Evolutionary conservation across 1,140 invertebrate species (phyloP).

Genomic region (Polyergus mexicanus): DNA sequence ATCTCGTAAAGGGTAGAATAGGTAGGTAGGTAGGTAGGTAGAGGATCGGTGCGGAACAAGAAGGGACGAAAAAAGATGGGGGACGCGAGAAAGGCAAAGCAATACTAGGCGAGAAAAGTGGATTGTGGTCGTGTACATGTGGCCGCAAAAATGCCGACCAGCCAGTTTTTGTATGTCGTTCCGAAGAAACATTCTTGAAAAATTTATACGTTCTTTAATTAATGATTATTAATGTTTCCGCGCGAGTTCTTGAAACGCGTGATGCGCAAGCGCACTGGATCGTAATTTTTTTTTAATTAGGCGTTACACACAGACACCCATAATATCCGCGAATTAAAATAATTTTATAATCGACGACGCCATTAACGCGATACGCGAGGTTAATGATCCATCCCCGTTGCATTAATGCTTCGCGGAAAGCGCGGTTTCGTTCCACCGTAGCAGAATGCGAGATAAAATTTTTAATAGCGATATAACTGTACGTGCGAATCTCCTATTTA

Average conservation of each 20-base stretch:
- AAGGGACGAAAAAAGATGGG: constrained; percentile 26
- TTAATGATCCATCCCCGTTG: constrained; percentile 61
- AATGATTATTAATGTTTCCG: constrained; percentile 55
- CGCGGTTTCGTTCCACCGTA: constrained; percentile 63
- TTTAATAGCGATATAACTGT: constrained; percentile 67
- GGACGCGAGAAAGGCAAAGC: constrained; percentile 62
- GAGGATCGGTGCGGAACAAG: constrained; percentile 7
- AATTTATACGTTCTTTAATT: constrained; percentile 49
- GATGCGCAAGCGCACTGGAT: constrained; percentile 4
- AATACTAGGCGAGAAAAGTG: constrained; percentile 32
- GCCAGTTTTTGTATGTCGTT: constrained; percentile 6
- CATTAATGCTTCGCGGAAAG: constrained; percentile 68
- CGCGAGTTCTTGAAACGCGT: background rate
- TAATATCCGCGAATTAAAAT: constrained; percentile 72
- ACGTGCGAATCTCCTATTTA: constrained; percentile 25
- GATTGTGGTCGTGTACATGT: constrained; percentile 47
- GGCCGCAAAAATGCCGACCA: constrained; percentile 42
- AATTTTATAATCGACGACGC: constrained; percentile 72
- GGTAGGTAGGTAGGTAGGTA: background rate
- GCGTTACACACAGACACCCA: constrained; percentile 18
- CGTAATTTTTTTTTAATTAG: constrained; percentile 54
- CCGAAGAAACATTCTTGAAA: constrained; percentile 22
- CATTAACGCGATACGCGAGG: constrained; percentile 66
- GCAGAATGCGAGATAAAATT: constrained; percentile 60
- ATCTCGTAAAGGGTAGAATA: constrained; percentile 63